Percentiles rank a stretch among this genome's conserved stretches.
Evolutionary conservation across 2,797 vertebrate genomes (phyloP).

Genomic region (Sebastes hopkinsi): DNA sequence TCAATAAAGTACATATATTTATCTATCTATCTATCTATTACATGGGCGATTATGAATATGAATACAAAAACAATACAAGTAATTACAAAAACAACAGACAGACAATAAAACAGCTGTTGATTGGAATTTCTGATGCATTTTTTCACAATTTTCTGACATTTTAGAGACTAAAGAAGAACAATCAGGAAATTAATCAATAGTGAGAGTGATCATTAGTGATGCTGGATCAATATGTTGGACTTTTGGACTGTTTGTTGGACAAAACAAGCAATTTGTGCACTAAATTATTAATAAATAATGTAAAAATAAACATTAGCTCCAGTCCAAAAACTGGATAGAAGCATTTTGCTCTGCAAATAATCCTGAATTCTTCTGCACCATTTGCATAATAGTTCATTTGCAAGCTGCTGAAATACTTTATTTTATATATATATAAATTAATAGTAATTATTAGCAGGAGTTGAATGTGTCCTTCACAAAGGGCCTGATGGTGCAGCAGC

Average conservation of each 20-base stretch:
- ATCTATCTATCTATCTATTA: no score
- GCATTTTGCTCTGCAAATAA: background rate
- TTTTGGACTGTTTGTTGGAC: background rate
- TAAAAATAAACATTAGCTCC: background rate
- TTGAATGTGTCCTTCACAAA: background rate
- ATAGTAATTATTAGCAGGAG: background rate
- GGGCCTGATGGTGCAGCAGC: background rate
- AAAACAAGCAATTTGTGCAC: background rate
- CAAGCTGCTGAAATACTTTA: no score
- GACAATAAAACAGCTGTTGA: no score
- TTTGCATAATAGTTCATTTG: background rate
- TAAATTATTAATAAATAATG: background rate
- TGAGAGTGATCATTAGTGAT: background rate
- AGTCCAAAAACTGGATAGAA: background rate
- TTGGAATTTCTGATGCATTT: background rate
- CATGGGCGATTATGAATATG: no score
- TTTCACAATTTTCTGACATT: background rate
- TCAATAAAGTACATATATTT: no score
- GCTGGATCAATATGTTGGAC: no score
- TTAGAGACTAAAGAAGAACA: background rate
- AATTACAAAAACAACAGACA: no score
- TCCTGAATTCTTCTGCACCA: no score
- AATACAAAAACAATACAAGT: no score
- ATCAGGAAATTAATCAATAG: background rate
- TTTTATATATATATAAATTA: no score